A percentile compares a stretch with the other conserved stretches of the same genome.
phyloP scores from a whole-genome alignment of 2,888 invertebrate species.

The Tinea pellionella region DNA sequence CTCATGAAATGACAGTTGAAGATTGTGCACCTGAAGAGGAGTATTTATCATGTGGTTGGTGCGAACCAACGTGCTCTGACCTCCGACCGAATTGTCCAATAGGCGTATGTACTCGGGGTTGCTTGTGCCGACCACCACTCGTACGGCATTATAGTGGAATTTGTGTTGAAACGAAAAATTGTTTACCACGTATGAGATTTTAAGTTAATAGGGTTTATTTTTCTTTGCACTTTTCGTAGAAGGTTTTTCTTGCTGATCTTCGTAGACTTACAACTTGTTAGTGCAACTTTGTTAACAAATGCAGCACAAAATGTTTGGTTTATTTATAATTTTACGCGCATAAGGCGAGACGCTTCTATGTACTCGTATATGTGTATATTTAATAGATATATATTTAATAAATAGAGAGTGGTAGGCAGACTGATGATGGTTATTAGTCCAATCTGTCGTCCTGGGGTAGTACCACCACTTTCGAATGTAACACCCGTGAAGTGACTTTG shows the following conservation, averaged over 20 bases:
- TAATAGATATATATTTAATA: too few species aligned
- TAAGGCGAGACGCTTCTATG: too few species aligned
- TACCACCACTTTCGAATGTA: too few species aligned
- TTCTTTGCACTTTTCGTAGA: background rate
- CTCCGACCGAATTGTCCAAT: conserved; percentile 33
- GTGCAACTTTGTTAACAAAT: background rate
- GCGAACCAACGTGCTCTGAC: conserved; percentile 44
- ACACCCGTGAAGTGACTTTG: too few species aligned
- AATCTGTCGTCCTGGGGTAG: too few species aligned
- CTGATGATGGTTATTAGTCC: too few species aligned
- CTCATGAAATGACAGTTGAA: conserved; percentile 30
- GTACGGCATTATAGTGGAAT: conserved; percentile 40
- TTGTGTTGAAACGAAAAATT: conserved; percentile 35
- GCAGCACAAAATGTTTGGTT: too few species aligned
- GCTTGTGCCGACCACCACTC: conserved; percentile 44
- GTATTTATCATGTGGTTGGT: conserved; percentile 47
- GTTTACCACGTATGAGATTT: conserved; percentile 31
- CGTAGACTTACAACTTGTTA: background rate
- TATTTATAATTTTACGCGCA: too few species aligned
- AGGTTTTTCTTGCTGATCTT: background rate
- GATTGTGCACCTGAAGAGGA: conserved; percentile 46
- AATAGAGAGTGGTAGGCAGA: too few species aligned
- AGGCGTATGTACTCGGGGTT: conserved; percentile 39
- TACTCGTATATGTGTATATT: too few species aligned
- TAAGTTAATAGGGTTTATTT: background rate